These are phyloP conservation scores for Callinectes sapidus DNA, from an alignment of 2,888 invertebrate genomes.

Conservation along the genomic window DNA sequence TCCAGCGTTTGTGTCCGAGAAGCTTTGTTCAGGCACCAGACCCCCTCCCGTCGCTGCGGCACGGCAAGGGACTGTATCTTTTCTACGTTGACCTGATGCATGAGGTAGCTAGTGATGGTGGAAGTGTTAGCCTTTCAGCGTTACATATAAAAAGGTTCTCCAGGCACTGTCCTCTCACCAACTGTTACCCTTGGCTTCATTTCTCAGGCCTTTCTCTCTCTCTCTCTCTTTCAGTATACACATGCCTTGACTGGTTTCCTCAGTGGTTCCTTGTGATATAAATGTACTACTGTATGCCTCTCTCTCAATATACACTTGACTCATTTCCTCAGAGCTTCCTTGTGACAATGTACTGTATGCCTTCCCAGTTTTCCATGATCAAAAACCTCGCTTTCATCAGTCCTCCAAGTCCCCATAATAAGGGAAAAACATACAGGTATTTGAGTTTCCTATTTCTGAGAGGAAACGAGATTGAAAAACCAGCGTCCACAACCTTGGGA, in stretches of 20 bases:
- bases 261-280: background rate
- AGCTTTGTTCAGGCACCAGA: slow-evolving; percentile 43
- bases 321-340: background rate
- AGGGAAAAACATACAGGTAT: background rate
- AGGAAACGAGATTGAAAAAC: background rate
- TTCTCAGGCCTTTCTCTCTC: background rate
- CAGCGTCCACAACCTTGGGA: background rate
- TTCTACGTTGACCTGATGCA: slow-evolving; percentile 45
- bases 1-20: background rate
- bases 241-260: background rate
- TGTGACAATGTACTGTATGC: background rate
- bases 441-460: background rate
- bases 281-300: background rate
- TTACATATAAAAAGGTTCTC: slow-evolving; percentile 12
- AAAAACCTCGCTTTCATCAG: background rate
- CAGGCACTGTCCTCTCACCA: slow-evolving; percentile 52
- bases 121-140: slow-evolving; percentile 43
- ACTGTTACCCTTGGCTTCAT: background rate
- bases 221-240: background rate
- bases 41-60: background rate
- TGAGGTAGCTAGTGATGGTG: slow-evolving; percentile 55
- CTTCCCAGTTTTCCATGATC: background rate
- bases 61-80: background rate
- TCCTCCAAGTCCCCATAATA: background rate
- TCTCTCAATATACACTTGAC: background rate